A percentile compares a stretch with the other conserved stretches of the same genome.
phyloP scores from a whole-genome alignment of 1,140 invertebrate species.

The Drosophila nannoptera region DNA sequence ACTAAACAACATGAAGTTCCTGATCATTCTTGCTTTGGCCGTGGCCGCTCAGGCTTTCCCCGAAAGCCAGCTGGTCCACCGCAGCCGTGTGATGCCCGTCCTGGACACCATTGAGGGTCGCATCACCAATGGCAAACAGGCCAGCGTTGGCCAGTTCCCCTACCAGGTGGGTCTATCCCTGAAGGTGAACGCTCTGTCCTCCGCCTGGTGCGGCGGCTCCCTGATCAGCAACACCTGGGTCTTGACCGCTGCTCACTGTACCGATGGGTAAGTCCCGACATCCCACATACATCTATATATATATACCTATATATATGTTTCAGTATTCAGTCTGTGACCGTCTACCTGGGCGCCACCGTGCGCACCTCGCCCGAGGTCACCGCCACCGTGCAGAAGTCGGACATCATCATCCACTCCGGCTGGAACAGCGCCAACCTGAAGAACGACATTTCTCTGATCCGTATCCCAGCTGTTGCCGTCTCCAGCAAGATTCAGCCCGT shows the following conservation, averaged over 20 bases:
- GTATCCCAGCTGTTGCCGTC: slow-evolving; percentile 37
- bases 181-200: slow-evolving; percentile 37
- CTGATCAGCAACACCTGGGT: slow-evolving; percentile 78
- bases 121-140: slow-evolving; percentile 70
- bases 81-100: slow-evolving; percentile 54
- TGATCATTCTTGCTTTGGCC: slow-evolving; percentile 66
- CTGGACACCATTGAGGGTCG: slow-evolving; percentile 54
- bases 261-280: slow-evolving; percentile 60
- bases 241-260: slow-evolving; percentile 67
- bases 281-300: too few species aligned
- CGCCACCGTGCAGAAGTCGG: slow-evolving; percentile 14
- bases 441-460: slow-evolving; percentile 72
- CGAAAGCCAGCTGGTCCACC: slow-evolving; percentile 39
- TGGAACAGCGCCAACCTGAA: slow-evolving; percentile 52
- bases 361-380: slow-evolving; percentile 53
- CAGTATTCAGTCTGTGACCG: slow-evolving; percentile 54
- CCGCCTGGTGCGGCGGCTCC: slow-evolving; percentile 80
- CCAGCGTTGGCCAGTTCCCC: slow-evolving; percentile 72
- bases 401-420: slow-evolving; percentile 53
- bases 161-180: slow-evolving; percentile 76
- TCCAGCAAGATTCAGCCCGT: slow-evolving; percentile 32
- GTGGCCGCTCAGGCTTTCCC: slow-evolving; percentile 57
- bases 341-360: slow-evolving; percentile 62
- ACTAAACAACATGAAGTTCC: slow-evolving; percentile 69
- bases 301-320: too few species aligned